Percentiles rank a stretch among this genome's conserved stretches.
Evolutionary conservation across 2,888 invertebrate genomes (phyloP).

Genomic region (Lithophane semibrunnea): DNA sequence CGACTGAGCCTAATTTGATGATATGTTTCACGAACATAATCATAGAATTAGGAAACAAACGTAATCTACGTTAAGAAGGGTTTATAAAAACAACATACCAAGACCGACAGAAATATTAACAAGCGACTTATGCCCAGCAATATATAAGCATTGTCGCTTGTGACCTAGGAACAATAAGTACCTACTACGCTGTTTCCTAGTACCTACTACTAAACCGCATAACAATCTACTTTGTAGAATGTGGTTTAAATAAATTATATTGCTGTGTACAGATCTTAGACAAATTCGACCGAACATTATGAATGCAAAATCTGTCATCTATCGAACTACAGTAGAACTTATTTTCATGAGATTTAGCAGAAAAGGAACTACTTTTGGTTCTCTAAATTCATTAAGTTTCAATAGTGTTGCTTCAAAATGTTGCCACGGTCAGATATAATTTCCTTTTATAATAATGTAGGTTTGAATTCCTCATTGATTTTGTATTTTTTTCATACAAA

Average conservation of each 20-base stretch:
- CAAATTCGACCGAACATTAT: not conserved
- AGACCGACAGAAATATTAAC: not conserved
- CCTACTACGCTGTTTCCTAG: not conserved
- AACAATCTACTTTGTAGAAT: not conserved
- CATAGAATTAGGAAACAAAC: no score
- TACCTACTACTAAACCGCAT: slow-evolving; percentile 1
- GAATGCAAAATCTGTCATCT: not conserved
- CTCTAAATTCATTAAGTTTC: not conserved
- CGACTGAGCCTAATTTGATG: no score
- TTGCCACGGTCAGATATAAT: not conserved
- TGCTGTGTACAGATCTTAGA: not conserved
- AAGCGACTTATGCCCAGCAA: no score
- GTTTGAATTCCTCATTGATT: not conserved
- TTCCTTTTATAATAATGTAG: not conserved
- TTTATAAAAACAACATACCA: no score
- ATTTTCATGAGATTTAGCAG: not conserved
- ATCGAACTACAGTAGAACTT: not conserved
- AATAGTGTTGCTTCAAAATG: not conserved
- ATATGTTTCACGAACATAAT: no score
- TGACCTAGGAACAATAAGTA: not conserved
- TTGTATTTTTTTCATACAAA: not conserved
- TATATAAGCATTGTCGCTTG: not conserved
- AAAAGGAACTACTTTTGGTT: not conserved
- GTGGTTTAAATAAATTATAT: not conserved
- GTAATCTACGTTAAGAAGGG: no score